Evolutionary conservation across 2,113 vertebrate species (phyloP).

Genomic region (Hyla sarda): DNA sequence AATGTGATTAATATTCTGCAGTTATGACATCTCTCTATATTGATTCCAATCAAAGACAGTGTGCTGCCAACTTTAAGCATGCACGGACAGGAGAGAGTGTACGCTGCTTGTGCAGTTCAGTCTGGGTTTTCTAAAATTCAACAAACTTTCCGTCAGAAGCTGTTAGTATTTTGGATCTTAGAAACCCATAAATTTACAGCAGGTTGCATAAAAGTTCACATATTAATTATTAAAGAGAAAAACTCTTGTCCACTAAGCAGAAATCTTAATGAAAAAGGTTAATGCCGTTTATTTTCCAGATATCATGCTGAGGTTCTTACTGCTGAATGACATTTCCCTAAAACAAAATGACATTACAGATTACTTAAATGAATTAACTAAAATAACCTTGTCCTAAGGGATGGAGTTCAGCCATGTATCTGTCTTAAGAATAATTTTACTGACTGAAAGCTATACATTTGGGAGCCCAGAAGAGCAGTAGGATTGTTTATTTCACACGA

Average conservation of each 20-base stretch:
- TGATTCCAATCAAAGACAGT: background rate
- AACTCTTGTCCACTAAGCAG: conserved; percentile 17
- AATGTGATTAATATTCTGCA: background rate
- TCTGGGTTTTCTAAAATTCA: background rate
- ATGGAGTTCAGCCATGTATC: conserved; percentile 1
- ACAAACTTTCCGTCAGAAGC: background rate
- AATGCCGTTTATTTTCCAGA: background rate
- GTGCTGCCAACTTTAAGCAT: background rate
- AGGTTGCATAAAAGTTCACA: conserved; percentile 30
- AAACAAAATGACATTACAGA: conserved; percentile 35
- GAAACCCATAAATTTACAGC: background rate
- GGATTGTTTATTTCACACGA: background rate
- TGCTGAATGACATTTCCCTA: conserved; percentile 29
- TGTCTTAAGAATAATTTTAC: conserved; percentile 2
- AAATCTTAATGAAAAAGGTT: conserved; percentile 1
- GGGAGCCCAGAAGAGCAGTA: background rate
- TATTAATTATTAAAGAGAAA: conserved; percentile 23
- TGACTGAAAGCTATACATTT: background rate
- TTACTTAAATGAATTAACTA: conserved; percentile 31
- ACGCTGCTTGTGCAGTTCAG: background rate
- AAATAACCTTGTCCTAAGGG: conserved; percentile 3
- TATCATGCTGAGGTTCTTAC: conserved; percentile 11
- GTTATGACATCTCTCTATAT: background rate
- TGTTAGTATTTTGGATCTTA: background rate
- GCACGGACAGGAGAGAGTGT: background rate